Evolutionary conservation across 2,797 vertebrate genomes (phyloP).

Genomic region (Scolopax bukidnonensis): DNA sequence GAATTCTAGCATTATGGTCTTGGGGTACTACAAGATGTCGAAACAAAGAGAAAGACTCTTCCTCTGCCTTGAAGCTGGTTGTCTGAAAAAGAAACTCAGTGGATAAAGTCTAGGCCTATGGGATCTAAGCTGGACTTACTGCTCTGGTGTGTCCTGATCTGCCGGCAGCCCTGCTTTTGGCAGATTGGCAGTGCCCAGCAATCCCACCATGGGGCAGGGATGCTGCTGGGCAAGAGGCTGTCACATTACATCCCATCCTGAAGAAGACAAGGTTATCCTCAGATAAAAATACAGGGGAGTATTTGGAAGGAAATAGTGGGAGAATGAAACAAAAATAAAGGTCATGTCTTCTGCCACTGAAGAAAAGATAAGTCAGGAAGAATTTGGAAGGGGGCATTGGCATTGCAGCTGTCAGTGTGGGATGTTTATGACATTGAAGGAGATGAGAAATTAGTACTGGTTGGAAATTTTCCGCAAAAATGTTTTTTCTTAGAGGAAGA

Average conservation of each 20-base stretch:
- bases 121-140: neutral
- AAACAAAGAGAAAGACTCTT: neutral
- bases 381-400: neutral
- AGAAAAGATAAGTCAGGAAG: neutral
- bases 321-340: neutral
- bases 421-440: neutral
- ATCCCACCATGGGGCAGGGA: neutral
- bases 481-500: neutral
- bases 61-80: neutral
- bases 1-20: neutral
- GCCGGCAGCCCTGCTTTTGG: neutral
- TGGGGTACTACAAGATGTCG: neutral
- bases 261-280: neutral
- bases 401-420: neutral
- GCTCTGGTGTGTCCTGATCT: neutral
- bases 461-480: neutral
- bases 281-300: neutral
- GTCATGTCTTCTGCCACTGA: neutral
- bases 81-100: neutral
- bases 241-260: neutral
- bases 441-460: neutral
- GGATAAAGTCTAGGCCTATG: neutral
- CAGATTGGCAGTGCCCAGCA: neutral
- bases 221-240: neutral
- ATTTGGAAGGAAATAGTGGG: neutral